phyloP scores from a whole-genome alignment of 2,113 vertebrate species.

The Zapornia atra region DNA sequence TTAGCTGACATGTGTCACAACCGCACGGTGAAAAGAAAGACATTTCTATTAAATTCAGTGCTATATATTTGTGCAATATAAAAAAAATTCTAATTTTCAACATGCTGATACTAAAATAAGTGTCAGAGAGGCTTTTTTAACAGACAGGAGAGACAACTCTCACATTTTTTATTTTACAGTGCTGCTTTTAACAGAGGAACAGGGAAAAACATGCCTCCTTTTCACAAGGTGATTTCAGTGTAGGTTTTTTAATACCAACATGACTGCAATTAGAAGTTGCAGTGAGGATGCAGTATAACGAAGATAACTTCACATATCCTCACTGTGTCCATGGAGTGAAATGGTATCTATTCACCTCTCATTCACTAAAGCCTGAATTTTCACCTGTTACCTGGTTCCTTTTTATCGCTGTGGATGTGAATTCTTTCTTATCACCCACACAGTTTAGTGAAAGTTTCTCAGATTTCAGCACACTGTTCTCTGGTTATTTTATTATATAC shows the following conservation, averaged over 20 bases:
- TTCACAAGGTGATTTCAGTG: background rate
- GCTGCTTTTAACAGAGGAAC: background rate
- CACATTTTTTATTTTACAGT: background rate
- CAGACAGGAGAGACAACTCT: background rate
- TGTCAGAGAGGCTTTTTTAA: background rate
- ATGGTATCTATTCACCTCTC: background rate
- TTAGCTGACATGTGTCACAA: constrained; percentile 2
- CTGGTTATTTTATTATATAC: background rate
- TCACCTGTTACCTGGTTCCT: background rate
- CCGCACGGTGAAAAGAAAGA: background rate
- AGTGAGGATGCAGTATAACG: background rate
- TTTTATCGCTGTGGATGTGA: background rate
- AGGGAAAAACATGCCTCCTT: background rate
- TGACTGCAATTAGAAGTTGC: background rate
- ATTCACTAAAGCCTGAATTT: constrained; percentile 4
- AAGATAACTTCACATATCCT: background rate
- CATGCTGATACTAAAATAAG: background rate
- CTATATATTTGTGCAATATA: background rate
- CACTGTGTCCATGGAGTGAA: background rate
- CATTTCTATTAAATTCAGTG: background rate
- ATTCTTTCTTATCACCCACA: background rate
- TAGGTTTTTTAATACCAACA: background rate
- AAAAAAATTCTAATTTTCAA: background rate
- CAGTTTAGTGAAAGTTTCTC: background rate
- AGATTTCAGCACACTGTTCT: background rate